These are phyloP conservation scores for Limonius californicus DNA, from an alignment of 1,140 invertebrate genomes.

Conservation along the genomic window DNA sequence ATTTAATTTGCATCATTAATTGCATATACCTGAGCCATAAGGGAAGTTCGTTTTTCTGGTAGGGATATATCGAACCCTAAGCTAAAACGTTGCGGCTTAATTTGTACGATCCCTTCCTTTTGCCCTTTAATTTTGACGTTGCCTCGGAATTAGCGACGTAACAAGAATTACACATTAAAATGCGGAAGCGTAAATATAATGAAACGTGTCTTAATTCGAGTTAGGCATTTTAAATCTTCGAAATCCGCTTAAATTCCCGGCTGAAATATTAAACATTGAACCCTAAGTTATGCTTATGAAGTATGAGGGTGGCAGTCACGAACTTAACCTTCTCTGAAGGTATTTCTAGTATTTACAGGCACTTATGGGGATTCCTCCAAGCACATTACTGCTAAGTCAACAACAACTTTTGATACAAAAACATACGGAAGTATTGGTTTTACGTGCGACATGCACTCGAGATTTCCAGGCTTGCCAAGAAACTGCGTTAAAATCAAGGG, in stretches of 20 bases:
- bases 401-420: background rate
- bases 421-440: too few species aligned
- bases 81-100: background rate
- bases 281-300: background rate
- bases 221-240: constrained; percentile 1
- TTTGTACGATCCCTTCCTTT: background rate
- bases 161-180: constrained; percentile 1
- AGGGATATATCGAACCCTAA: background rate
- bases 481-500: too few species aligned
- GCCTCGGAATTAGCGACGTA: background rate
- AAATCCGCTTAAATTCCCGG: background rate
- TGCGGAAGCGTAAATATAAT: constrained; percentile 5
- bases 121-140: constrained; percentile 5
- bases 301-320: background rate
- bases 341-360: too few species aligned
- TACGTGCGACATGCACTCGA: too few species aligned
- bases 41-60: too few species aligned
- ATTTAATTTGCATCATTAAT: too few species aligned
- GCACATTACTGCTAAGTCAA: background rate
- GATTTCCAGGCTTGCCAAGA: too few species aligned
- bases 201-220: background rate
- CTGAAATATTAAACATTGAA: constrained; percentile 8
- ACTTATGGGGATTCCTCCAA: too few species aligned
- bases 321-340: background rate
- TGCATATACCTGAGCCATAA: too few species aligned